These are phyloP conservation scores for Cynopterus brachyotis DNA, from an alignment of 2,113 vertebrate species.

Conservation along the genomic window DNA sequence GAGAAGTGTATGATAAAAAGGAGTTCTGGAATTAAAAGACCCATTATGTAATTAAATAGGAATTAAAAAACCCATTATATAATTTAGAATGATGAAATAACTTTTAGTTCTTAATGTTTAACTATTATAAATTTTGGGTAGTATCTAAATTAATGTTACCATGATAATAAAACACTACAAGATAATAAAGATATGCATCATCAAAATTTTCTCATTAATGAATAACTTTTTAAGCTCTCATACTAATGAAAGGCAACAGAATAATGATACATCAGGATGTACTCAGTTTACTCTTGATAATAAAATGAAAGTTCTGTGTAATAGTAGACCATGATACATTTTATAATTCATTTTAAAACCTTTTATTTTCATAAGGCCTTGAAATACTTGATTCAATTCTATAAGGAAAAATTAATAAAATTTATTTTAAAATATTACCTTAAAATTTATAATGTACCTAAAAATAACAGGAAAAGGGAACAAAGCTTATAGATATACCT, in stretches of 20 bases:
- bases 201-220: constrained; percentile 4
- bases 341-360: not conserved
- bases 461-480: not conserved
- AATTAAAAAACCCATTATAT: not conserved
- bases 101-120: not conserved
- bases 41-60: not conserved
- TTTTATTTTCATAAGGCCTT: not conserved
- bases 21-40: too few relatives aligned
- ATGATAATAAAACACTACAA: constrained; percentile 38
- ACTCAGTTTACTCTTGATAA: not conserved
- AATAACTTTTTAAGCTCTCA: not conserved
- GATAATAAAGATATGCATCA: not conserved
- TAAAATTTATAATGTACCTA: not conserved
- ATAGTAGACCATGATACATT: not conserved
- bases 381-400: not conserved
- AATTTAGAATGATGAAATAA: not conserved
- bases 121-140: not conserved
- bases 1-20: not conserved
- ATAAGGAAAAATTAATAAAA: not conserved
- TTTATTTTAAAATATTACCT: not conserved
- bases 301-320: not conserved
- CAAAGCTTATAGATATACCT: not conserved
- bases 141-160: constrained; percentile 17
- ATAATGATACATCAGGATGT: not conserved
- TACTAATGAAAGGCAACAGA: not conserved